These are phyloP conservation scores for Alligator mississippiensis DNA, from an alignment of 2,113 vertebrate genomes.

Conservation along the genomic window DNA sequence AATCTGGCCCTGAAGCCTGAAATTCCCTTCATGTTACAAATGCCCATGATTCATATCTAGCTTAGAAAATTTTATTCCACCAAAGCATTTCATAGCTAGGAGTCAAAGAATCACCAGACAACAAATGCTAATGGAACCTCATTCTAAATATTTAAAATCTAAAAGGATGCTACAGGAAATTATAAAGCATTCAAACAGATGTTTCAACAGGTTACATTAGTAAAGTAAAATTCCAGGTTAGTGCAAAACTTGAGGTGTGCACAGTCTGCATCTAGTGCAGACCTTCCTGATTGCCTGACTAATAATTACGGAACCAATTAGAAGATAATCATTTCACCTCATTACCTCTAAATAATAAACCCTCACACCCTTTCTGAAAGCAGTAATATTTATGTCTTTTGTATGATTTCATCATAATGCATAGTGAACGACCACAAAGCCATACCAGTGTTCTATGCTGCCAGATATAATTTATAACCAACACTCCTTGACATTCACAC, in stretches of 20 bases:
- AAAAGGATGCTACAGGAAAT: background rate
- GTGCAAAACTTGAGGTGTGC: background rate
- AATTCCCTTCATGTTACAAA: background rate
- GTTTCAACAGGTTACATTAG: background rate
- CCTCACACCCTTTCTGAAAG: background rate
- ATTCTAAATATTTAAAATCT: background rate
- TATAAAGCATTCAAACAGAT: background rate
- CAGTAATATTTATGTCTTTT: background rate
- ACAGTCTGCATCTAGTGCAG: background rate
- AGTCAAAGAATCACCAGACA: background rate
- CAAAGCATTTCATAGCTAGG: fast-evolving
- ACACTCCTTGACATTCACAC: background rate
- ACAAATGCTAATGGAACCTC: background rate
- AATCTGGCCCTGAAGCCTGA: background rate
- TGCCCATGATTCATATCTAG: background rate
- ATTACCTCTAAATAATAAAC: background rate
- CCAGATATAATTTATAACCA: fast-evolving
- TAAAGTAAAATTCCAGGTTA: background rate
- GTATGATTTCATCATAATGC: background rate
- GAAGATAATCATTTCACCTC: background rate
- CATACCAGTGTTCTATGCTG: background rate
- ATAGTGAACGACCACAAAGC: background rate
- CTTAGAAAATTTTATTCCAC: background rate
- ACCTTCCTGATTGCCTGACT: background rate
- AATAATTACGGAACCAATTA: background rate